Evolutionary conservation across 2,888 invertebrate species (phyloP), one percentile per base, ranked within the genome.

Genomic region (Drosophila anomalipes): DNA sequence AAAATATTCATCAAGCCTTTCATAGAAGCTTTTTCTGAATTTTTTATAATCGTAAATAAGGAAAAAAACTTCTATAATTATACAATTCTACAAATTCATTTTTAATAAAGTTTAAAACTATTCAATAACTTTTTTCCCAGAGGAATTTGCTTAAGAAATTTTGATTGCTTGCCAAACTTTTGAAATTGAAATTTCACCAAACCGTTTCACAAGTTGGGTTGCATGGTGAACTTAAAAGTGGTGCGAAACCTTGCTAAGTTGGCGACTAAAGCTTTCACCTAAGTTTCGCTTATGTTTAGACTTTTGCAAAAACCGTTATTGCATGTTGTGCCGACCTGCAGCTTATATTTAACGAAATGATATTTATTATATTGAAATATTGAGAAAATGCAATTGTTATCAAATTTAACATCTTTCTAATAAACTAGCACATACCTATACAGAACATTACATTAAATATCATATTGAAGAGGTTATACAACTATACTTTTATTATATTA

Each of bases 161-260:
- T 26, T 19, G 12, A 14, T 47, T 22, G 6, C 41, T 14, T 30
- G 19, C 3, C 26, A 57, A 51, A 33, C 35, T 41, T 66, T 66
- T 44, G 19, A 65, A 53, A 33, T 16, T 66, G 16, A 22, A 26
- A 33, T 37, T 41, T 41, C 35, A 59, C 60, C 16, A 12, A 28
- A 5, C 56, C n/a, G 16, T 7, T 30, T n/a, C 4, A 3, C 4
- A 12, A 32, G 12, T 56, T 3, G 0, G 0, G 0, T 14, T 10
- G 5, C 7, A 63, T 62, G 79, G 87, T 72, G 72, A 81, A 61
- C 72, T 61, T 16, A 59, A 41, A 28, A 2, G 0, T 37, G 82
- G 85, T 75, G 53, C 7, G 60, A 22, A 66, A 70, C 82, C 57
- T 52, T 4, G 53, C 69, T 87, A 67, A 60, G 0, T 0, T 12